Evolutionary conservation across 2,888 invertebrate species (phyloP).

Genomic region (Tetropium fuscum): DNA sequence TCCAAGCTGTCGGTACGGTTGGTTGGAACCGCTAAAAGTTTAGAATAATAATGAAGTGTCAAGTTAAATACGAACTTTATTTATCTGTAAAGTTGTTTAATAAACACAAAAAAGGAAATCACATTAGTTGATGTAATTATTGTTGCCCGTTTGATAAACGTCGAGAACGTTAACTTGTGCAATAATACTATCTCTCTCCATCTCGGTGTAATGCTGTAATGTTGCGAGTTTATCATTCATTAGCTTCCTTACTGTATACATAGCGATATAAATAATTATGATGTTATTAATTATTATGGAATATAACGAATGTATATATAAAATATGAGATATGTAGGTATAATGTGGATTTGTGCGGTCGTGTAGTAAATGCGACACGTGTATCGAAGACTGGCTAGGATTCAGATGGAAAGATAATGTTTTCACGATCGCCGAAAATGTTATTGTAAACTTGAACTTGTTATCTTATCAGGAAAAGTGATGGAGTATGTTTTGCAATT

Average conservation of each 20-base stretch:
- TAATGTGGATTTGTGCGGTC: too few species aligned
- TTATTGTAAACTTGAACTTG: conserved; percentile 30
- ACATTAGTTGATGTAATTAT: conserved; percentile 9
- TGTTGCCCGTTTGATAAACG: not conserved
- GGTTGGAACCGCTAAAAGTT: not conserved
- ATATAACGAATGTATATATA: conserved; percentile 7
- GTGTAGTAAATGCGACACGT: conserved; percentile 9
- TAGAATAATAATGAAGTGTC: conserved; percentile 5
- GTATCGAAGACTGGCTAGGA: not conserved
- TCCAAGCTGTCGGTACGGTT: not conserved
- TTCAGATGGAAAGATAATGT: conserved; percentile 11
- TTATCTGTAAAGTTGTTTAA: conserved; percentile 9
- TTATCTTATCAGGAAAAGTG: conserved; percentile 27
- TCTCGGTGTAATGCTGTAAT: not conserved
- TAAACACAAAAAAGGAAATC: conserved; percentile 18
- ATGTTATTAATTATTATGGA: conserved; percentile 7
- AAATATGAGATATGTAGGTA: not conserved
- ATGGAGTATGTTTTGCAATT: conserved; percentile 27
- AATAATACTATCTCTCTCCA: not conserved
- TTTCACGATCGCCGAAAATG: conserved; percentile 16
- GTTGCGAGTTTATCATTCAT: conserved; percentile 11
- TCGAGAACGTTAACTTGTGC: conserved; percentile 6
- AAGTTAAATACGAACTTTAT: not conserved
- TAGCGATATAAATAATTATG: conserved; percentile 19
- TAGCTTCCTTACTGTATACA: not conserved